Evolutionary conservation across 2,888 invertebrate species (phyloP), one percentile per base, ranked within the genome.

Genomic region (Strigamia crassipes): DNA sequence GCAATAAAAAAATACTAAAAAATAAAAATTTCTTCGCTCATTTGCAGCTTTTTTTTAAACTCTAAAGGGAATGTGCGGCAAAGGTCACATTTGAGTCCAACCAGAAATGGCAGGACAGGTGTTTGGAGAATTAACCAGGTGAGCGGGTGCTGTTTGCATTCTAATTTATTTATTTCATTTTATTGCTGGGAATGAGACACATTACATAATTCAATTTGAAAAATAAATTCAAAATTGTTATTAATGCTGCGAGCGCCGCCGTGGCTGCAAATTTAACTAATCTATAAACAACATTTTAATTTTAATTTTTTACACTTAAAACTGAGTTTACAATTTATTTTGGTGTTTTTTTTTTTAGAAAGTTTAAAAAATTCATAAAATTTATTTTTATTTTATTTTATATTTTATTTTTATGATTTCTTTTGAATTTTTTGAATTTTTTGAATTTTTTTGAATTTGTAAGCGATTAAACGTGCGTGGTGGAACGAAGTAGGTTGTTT

Each of bases 51-150:
- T 18, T 23, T 38, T 9, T 18, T n/a, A n/a, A 56, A 56, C 56
- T 13, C 42, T 42, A 15, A 46, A 46, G 23, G 61, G 21, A 61
- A 61, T 61, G 61, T 12, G 18, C 61, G 18, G 6, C 23, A 61
- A 23, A 61, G 61, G 61, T 61, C 61, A 61, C 10, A 61, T 61
- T 61, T 61, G 23, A 61, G 46, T 46, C 61, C 61, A 18, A 61
- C 61, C 23, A 31, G 18, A 41, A 41, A 78, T 78, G 78, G 78
- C 78, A 78, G 78, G 38, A 12, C 78, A 78, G 27, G 41, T 34
- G 34, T 78, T 27, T 31, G 78, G 78, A 13, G 78, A 78, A 78
- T 34, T 78, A 31, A 78, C 78, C 31, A 78, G 78, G 78, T 78
- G 31, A 78, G 31, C 27, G 34, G 41, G 41, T 34, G 21, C 27